A percentile compares a stretch with the other conserved stretches of the same genome.
These are phyloP conservation scores for Lasioglossum albipes DNA, from an alignment of 1,140 invertebrate species.

Conservation along the genomic window DNA sequence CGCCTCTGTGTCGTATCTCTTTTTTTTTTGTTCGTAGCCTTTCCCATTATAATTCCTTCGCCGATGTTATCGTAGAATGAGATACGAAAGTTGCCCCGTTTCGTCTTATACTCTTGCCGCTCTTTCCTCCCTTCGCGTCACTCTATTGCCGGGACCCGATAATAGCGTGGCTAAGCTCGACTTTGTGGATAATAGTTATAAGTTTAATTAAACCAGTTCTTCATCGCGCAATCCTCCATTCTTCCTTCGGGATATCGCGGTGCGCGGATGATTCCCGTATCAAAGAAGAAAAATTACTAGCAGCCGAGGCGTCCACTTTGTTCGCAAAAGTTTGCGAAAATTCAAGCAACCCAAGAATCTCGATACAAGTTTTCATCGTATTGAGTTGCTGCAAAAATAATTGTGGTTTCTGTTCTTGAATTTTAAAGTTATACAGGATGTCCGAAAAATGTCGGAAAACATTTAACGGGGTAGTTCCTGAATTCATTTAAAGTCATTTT, in stretches of 20 bases:
- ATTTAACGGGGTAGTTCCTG: no score
- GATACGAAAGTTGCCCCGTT: constrained; percentile 22
- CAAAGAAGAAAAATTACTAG: constrained; percentile 39
- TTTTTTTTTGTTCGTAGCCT: neutral
- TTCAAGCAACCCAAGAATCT: neutral
- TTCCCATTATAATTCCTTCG: constrained; percentile 27
- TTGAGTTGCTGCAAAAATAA: no score
- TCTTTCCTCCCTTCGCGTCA: constrained; percentile 35
- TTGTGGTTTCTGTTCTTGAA: no score
- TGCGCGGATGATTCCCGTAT: constrained; percentile 29
- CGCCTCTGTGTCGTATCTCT: neutral
- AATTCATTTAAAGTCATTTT: no score
- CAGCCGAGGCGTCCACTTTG: neutral
- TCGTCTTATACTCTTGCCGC: constrained; percentile 30
- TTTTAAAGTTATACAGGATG: no score
- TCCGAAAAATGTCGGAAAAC: no score
- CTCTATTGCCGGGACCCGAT: constrained; percentile 25
- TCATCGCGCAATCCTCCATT: constrained; percentile 28
- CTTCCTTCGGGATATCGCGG: constrained; percentile 28
- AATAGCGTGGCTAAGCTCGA: constrained; percentile 40
- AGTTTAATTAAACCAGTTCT: constrained; percentile 54
- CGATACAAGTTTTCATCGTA: neutral
- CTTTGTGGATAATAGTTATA: constrained; percentile 48
- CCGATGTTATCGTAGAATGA: constrained; percentile 29
- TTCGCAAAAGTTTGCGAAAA: neutral